phyloP scores from a whole-genome alignment of 2,113 vertebrate species.

The Phalacrocorax carbo region DNA sequence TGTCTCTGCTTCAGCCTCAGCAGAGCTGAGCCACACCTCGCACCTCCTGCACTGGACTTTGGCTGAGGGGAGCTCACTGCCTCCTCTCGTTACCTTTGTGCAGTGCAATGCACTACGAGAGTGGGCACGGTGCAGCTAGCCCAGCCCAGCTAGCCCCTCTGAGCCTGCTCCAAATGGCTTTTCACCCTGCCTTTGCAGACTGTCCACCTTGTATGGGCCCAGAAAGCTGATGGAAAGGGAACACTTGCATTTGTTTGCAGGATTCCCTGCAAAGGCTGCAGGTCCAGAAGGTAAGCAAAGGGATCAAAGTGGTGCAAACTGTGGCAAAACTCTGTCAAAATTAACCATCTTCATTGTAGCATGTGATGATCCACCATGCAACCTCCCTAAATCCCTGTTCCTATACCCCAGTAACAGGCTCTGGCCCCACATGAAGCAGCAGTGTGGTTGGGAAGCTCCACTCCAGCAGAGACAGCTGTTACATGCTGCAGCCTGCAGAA shows the following conservation, averaged over 20 bases:
- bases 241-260: background rate
- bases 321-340: background rate
- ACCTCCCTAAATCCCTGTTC: background rate
- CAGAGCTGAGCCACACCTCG: background rate
- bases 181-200: background rate
- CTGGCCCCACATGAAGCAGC: rapidly evolving
- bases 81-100: background rate
- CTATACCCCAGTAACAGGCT: rapidly evolving
- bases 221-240: background rate
- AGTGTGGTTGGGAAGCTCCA: background rate
- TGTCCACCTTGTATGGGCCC: background rate
- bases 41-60: background rate
- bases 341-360: background rate
- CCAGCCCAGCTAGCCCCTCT: background rate
- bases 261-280: background rate
- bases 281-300: background rate
- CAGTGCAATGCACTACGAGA: rapidly evolving
- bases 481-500: background rate
- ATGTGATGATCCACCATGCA: background rate
- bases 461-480: background rate
- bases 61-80: background rate
- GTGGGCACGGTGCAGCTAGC: background rate
- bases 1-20: background rate
- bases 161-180: background rate
- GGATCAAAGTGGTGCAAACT: background rate